These are phyloP conservation scores for Agriotes lineatus DNA, from an alignment of 2,888 invertebrate genomes.

Conservation along the genomic window DNA sequence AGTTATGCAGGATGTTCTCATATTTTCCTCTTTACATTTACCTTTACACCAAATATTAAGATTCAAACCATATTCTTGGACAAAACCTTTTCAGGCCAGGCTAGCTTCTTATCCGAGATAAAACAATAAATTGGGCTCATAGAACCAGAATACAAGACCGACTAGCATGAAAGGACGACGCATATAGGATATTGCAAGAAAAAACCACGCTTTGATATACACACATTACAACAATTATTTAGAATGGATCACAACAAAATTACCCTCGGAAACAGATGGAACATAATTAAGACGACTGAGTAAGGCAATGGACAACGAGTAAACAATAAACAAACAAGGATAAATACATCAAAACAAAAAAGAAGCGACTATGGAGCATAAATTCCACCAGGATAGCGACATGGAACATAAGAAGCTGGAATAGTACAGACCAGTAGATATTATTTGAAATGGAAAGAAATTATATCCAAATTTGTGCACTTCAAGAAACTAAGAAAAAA, in stretches of 20 bases:
- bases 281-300: not conserved
- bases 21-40: no score
- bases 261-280: not conserved
- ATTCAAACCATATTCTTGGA: no score
- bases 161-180: no score
- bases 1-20: no score
- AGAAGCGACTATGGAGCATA: not conserved
- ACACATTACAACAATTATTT: not conserved
- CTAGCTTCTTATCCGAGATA: no score
- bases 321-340: conserved; percentile 1
- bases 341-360: not conserved
- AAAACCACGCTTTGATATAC: not conserved
- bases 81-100: no score
- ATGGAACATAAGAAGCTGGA: not conserved
- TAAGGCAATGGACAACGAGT: not conserved
- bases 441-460: not conserved
- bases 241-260: not conserved
- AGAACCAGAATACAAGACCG: no score
- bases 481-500: not conserved
- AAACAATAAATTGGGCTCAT: no score
- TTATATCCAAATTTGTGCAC: no score
- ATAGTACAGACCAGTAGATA: not conserved
- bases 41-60: no score
- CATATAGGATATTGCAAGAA: no score
- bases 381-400: no score